A percentile compares a stretch with the other conserved stretches of the same genome.
phyloP scores from a whole-genome alignment of 1,140 invertebrate species.

The Scaptomyza hsui region DNA sequence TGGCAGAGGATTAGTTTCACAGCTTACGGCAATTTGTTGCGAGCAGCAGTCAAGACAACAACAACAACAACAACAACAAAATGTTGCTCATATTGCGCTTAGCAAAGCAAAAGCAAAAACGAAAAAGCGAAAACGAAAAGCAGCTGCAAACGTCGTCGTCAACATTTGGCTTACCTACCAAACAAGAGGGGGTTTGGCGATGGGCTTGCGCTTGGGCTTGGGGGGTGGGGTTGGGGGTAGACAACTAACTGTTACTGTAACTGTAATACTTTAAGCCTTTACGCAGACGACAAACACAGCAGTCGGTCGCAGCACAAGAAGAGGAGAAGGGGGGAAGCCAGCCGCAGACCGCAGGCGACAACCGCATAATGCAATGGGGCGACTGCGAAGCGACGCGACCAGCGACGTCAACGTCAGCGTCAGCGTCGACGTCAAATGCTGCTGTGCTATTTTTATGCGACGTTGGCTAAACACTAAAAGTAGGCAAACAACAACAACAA shows the following conservation, averaged over 20 bases:
- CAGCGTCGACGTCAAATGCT: slow-evolving; percentile 33
- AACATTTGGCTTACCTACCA: slow-evolving; percentile 73
- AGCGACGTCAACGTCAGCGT: slow-evolving; percentile 18
- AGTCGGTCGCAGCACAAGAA: background rate
- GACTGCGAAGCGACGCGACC: slow-evolving; percentile 14
- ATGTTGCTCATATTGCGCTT: slow-evolving; percentile 73
- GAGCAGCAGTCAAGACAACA: slow-evolving; percentile 46
- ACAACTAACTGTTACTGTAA: slow-evolving; percentile 55
- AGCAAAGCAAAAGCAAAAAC: slow-evolving; percentile 37
- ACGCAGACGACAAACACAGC: slow-evolving; percentile 71
- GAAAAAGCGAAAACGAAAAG: slow-evolving; percentile 51
- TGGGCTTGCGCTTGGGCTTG: too few species aligned
- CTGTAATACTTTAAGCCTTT: slow-evolving; percentile 81
- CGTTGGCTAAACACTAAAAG: slow-evolving; percentile 76
- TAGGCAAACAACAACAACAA: slow-evolving; percentile 63
- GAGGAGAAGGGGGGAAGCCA: background rate
- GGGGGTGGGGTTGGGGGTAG: background rate
- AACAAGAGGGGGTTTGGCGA: too few species aligned
- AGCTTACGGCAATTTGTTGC: slow-evolving; percentile 80
- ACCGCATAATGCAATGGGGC: slow-evolving; percentile 72
- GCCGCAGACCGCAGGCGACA: slow-evolving; percentile 66
- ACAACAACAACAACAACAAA: slow-evolving; percentile 40
- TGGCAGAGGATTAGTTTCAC: slow-evolving; percentile 72
- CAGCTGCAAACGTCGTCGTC: slow-evolving; percentile 73
- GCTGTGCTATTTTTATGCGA: slow-evolving; percentile 77